Conservation (phyloP, 2,888 invertebrate genomes). For the Aethes cnicana region DNA sequence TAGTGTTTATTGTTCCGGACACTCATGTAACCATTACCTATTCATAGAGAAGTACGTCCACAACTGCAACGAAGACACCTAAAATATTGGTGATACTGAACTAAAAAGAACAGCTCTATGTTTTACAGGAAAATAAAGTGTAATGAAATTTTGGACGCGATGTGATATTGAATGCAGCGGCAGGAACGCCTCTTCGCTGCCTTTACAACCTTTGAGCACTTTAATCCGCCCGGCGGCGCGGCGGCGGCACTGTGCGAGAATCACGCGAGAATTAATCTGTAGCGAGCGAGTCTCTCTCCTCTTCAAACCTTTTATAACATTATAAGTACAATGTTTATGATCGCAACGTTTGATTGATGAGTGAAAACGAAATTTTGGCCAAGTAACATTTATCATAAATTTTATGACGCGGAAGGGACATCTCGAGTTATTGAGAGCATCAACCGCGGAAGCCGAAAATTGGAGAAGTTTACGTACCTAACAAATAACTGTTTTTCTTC, state of each 20-base stretch:
- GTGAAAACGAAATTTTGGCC: slow-evolving; percentile 30
- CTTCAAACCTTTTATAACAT: slow-evolving; percentile 6
- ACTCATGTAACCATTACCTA: no score
- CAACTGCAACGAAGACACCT: no score
- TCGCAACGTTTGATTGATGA: slow-evolving; percentile 36
- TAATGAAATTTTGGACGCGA: slow-evolving; percentile 11
- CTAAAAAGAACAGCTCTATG: not conserved
- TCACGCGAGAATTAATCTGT: slow-evolving; percentile 48
- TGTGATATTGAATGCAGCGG: slow-evolving; percentile 23
- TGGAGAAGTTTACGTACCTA: not conserved
- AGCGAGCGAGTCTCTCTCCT: slow-evolving; percentile 17
- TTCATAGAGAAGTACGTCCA: no score
- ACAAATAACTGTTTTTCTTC: no score
- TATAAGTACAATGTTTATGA: slow-evolving; percentile 13
- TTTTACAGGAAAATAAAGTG: slow-evolving; percentile 1
- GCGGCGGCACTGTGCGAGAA: slow-evolving; percentile 37
- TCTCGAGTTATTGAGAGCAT: slow-evolving; percentile 24
- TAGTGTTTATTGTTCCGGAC: no score
- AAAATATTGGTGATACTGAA: no score
- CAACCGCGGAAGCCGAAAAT: not conserved
- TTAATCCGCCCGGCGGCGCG: slow-evolving; percentile 50
- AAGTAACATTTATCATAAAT: slow-evolving; percentile 39
- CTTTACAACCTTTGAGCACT: slow-evolving; percentile 48
- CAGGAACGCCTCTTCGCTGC: slow-evolving; percentile 36
- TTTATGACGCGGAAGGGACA: slow-evolving; percentile 33